Evolutionary conservation across 2,888 invertebrate genomes (phyloP).

Genomic region (Muschampia plurimacula): DNA sequence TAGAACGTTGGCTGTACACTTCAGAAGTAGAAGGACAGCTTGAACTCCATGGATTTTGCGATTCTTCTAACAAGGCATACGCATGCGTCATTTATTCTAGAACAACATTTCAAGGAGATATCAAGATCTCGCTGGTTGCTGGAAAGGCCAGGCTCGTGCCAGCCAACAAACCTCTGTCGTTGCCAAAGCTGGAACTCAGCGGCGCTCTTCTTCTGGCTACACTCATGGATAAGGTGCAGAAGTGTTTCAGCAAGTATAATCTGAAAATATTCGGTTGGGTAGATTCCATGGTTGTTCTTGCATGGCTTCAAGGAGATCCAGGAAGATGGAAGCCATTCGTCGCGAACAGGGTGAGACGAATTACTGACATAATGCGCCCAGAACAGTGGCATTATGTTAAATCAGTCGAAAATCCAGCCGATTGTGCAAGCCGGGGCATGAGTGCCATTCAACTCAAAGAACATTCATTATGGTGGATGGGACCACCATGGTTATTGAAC

Average conservation of each 20-base stretch:
- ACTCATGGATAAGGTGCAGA: slow-evolving; percentile 37
- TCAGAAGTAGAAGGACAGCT: background rate
- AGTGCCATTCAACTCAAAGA: slow-evolving; percentile 25
- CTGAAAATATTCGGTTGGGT: slow-evolving; percentile 40
- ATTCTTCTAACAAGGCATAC: slow-evolving; percentile 14
- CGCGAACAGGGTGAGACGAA: slow-evolving; percentile 40
- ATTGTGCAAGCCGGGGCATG: slow-evolving; percentile 43
- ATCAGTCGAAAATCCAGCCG: slow-evolving; percentile 45
- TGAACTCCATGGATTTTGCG: slow-evolving; percentile 19
- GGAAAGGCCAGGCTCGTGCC: slow-evolving; percentile 44
- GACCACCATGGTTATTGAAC: background rate
- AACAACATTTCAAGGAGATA: background rate
- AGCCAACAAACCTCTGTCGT: slow-evolving; percentile 34
- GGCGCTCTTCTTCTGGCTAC: slow-evolving; percentile 41
- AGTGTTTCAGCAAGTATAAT: slow-evolving; percentile 9
- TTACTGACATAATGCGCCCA: slow-evolving; percentile 39
- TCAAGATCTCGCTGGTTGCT: slow-evolving; percentile 31
- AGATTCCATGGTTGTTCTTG: slow-evolving; percentile 43
- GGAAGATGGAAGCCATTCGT: slow-evolving; percentile 39
- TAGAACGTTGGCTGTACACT: slow-evolving; percentile 2
- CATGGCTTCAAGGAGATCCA: slow-evolving; percentile 43
- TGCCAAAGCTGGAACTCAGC: slow-evolving; percentile 40
- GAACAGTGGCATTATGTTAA: slow-evolving; percentile 45
- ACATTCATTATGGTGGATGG: slow-evolving; percentile 9
- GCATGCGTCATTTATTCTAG: slow-evolving; percentile 28